Evolutionary conservation across 2,888 invertebrate genomes (phyloP).

Genomic region (Agrotis puta): DNA sequence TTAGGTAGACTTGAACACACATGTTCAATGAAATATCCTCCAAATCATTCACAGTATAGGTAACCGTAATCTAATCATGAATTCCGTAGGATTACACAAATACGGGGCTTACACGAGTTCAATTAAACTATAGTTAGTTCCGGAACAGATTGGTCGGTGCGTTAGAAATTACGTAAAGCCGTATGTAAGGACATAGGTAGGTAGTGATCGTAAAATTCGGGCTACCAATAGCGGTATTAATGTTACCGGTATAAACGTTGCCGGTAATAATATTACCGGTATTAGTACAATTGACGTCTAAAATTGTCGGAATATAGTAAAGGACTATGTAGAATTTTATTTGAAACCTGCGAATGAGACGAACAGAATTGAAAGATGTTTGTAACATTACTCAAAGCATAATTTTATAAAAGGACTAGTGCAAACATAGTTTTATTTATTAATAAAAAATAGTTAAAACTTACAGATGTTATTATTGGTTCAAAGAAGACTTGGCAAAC

Average conservation of each 20-base stretch:
- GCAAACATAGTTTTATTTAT: no score
- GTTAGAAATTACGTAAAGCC: conserved; percentile 44
- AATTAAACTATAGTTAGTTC: conserved; percentile 58
- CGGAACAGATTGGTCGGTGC: conserved; percentile 52
- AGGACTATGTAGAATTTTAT: no score
- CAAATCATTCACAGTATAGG: not conserved
- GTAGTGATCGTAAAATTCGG: conserved; percentile 18
- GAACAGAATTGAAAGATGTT: no score
- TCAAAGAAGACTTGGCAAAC: no score
- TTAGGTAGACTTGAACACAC: not conserved
- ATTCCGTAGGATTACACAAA: conserved; percentile 61
- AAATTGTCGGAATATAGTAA: no score
- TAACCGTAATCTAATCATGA: conserved; percentile 51
- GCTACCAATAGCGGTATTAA: conserved; percentile 3
- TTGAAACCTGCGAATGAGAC: no score
- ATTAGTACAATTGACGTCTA: no score
- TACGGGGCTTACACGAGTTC: conserved; percentile 57
- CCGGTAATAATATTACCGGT: no score
- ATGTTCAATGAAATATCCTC: conserved; percentile 15
- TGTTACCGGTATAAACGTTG: not conserved
- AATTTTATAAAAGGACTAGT: no score
- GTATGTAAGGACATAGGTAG: conserved; percentile 14
- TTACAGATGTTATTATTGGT: no score
- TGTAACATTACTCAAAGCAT: no score
- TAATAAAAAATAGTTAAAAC: no score